phyloP scores from a whole-genome alignment of 2,113 vertebrate genomes.

The Pungitius pungitius region DNA sequence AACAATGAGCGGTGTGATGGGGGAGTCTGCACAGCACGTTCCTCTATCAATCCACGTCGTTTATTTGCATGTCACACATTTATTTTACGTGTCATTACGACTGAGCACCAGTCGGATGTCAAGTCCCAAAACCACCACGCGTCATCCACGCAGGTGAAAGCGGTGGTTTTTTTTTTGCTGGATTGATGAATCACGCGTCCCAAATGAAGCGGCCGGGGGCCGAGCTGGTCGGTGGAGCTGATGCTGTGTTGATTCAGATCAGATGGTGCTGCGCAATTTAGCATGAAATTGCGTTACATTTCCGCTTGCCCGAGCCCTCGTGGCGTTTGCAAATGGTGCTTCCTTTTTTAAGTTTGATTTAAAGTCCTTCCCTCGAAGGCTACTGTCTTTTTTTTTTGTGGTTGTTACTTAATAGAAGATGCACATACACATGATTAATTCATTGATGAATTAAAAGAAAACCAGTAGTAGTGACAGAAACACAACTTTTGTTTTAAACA shows the following conservation, averaged over 20 bases:
- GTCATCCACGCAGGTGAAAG: not conserved
- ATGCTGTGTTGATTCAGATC: slow-evolving; percentile 9
- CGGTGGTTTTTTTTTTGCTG: not conserved
- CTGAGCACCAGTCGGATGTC: not conserved
- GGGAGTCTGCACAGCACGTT: not conserved
- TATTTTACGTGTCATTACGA: too few relatives aligned
- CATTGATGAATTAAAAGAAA: not conserved
- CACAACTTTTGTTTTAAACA: not conserved
- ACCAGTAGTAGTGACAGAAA: not conserved
- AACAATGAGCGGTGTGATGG: slow-evolving; percentile 16
- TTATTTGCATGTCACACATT: too few relatives aligned
- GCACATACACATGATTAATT: not conserved
- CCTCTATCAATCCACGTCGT: too few relatives aligned
- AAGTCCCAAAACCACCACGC: not conserved
- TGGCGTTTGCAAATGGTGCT: slow-evolving; percentile 13
- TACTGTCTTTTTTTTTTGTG: not conserved
- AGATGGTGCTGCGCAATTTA: slow-evolving; percentile 8
- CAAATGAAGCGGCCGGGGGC: not conserved
- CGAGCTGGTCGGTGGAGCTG: not conserved
- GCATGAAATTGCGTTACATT: slow-evolving; percentile 26
- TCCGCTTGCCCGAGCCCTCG: slow-evolving; percentile 4
- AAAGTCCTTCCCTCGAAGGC: not conserved
- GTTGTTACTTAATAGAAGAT: not conserved
- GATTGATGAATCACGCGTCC: not conserved
- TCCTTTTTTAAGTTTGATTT: slow-evolving; percentile 21